A percentile compares a stretch with the other conserved stretches of the same genome.
phyloP scores from a whole-genome alignment of 1,140 invertebrate genomes.

The Conopomorpha cramerella region DNA sequence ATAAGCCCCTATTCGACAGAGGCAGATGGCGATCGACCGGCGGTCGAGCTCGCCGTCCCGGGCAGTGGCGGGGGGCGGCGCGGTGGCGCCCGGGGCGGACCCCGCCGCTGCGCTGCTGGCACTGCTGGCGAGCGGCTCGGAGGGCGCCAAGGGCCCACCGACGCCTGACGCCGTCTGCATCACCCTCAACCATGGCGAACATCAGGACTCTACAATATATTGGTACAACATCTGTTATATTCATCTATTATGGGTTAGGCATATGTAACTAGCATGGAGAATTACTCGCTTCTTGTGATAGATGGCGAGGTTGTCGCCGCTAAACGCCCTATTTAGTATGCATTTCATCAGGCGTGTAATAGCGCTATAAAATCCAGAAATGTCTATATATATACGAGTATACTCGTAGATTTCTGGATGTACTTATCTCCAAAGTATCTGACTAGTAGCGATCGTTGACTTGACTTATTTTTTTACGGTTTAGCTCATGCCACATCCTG shows the following conservation, averaged over 20 bases:
- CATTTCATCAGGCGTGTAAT: no score
- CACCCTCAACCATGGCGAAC: constrained; percentile 74
- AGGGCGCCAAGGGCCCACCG: constrained; percentile 1
- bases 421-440: no score
- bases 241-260: neutral
- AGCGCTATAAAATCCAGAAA: neutral
- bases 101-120: constrained; percentile 6
- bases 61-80: constrained; percentile 6
- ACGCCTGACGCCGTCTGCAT: constrained; percentile 58
- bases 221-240: constrained; percentile 24
- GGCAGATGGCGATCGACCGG: constrained; percentile 31
- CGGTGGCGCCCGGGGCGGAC: neutral
- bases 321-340: no score
- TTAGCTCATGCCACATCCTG: no score
- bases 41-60: constrained; percentile 3
- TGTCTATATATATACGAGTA: no score
- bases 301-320: no score
- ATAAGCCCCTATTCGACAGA: constrained; percentile 13
- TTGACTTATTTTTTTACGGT: no score
- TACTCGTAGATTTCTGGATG: no score
- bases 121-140: neutral
- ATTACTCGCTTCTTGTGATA: no score
- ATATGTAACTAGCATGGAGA: constrained; percentile 1
- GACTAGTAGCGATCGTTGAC: no score
- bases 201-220: constrained; percentile 75